These are phyloP conservation scores for Mesorhabditis spiculigera DNA, from an alignment of 2,888 invertebrate species.

Conservation along the genomic window DNA sequence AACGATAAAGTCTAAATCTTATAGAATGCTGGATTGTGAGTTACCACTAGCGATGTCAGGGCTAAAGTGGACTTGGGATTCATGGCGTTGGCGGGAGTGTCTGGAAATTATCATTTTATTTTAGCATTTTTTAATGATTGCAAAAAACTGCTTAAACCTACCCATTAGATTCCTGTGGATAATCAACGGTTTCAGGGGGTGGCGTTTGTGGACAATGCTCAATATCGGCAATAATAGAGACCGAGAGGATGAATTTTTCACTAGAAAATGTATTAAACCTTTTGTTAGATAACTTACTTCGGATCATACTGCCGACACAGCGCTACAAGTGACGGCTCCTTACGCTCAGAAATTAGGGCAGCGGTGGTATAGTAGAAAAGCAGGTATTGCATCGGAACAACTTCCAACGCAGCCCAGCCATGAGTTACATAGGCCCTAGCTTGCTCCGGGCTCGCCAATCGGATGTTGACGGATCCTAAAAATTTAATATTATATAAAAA, in stretches of 20 bases:
- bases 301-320: conserved; percentile 83
- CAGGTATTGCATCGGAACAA: conserved; percentile 58
- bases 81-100: not conserved
- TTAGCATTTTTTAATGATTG: too few species aligned
- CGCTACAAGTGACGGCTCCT: conserved; percentile 53
- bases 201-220: conserved; percentile 58
- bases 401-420: conserved; percentile 76
- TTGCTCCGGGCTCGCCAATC: conserved; percentile 80
- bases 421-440: conserved; percentile 48
- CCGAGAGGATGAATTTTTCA: conserved; percentile 75
- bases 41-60: not conserved
- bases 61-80: not conserved
- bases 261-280: conserved; percentile 62
- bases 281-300: conserved; percentile 20
- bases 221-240: conserved; percentile 59
- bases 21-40: not conserved
- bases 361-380: conserved; percentile 56
- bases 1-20: too few species aligned
- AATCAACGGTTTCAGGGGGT: conserved; percentile 42
- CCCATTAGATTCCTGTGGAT: conserved; percentile 3
- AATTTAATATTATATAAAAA: not conserved
- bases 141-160: too few species aligned
- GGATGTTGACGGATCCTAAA: conserved; percentile 80
- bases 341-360: conserved; percentile 40
- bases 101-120: not conserved